Percentiles rank a stretch among this genome's conserved stretches.
Evolutionary conservation across 2,113 vertebrate species (phyloP).

Genomic region (Phalacrocorax pelagicus): DNA sequence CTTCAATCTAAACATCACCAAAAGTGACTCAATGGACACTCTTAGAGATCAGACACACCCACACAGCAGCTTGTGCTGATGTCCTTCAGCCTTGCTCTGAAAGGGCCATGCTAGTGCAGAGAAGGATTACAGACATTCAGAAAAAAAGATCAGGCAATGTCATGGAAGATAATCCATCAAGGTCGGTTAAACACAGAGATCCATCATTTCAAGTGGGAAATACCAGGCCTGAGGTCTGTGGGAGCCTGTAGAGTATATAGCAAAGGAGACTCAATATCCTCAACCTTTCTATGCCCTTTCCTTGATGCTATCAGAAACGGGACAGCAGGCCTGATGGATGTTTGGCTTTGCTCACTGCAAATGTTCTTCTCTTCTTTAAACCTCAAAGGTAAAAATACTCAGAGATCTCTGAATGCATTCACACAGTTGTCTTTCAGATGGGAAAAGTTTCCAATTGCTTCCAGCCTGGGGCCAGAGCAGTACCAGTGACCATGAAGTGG

Average conservation of each 20-base stretch:
- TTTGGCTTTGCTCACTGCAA: conserved; percentile 6
- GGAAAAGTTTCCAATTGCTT: conserved; percentile 34
- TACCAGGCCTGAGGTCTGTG: background rate
- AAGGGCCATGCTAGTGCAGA: background rate
- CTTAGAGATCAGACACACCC: background rate
- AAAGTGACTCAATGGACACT: background rate
- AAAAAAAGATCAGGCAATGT: background rate
- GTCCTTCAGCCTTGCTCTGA: background rate
- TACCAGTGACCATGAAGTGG: conserved; percentile 12
- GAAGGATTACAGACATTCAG: background rate
- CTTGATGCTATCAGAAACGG: background rate
- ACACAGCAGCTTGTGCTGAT: background rate
- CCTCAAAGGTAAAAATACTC: conserved; percentile 9
- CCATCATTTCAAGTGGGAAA: background rate
- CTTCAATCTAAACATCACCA: background rate
- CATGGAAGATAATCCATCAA: background rate
- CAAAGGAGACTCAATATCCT: background rate
- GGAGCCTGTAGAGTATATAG: background rate
- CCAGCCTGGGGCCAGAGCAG: conserved; percentile 3
- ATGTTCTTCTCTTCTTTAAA: background rate
- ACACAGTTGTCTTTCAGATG: background rate
- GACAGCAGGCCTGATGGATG: background rate
- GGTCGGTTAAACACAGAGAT: background rate
- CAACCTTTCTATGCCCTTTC: background rate
- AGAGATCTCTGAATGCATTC: background rate